Evolutionary conservation across 2,888 invertebrate genomes (phyloP), one percentile per base, ranked within the genome.

Genomic region (Stomorhina lunata): DNA sequence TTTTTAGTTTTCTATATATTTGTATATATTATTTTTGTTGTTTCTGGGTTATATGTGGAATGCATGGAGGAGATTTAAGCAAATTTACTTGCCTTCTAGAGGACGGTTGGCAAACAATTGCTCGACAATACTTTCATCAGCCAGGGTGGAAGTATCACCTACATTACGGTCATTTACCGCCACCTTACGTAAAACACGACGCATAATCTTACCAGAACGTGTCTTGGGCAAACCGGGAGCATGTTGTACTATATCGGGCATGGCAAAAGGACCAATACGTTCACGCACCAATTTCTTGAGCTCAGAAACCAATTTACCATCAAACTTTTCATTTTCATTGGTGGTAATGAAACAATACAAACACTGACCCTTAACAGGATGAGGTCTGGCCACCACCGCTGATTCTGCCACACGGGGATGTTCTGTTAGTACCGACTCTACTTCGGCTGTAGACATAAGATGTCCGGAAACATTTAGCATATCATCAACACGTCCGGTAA

Each of bases 391-490:
- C 0, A 99, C 99, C 0, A 98, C 99, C 0, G 99, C 99, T 0
- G 99, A 97, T 91, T 99, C 99, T 0, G 98, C 94, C 0, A 99
- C 96, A 10, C 93, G 92, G 0, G 92, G 91, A 88, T 97, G 96
- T 89, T 96, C 96, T 0, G 95, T 94, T 15, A 97, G 92, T 22
- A 96, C 95, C 12, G 95, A 94, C 90, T 97, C 96, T 0, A 96
- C 96, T 92, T 99, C 98, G 0, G 99, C 96, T 0, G 99, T 99
- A 81, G 98, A 98, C 94, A 99, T 96, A 71, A 99, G 93, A 92
- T 99, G 99, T 0, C 99, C 99, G 2, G 98, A 98, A 7, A 99
- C 99, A 91, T 99, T 99, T 85, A 99, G 92, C 97, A 99, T 98
- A 91, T 99, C 99, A 90, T 99, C 99, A 43, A 99, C 96, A 78